Base-by-base conservation (phyloP, 2,888 invertebrate species). In the Dasysyrphus albostriatus region DNA sequence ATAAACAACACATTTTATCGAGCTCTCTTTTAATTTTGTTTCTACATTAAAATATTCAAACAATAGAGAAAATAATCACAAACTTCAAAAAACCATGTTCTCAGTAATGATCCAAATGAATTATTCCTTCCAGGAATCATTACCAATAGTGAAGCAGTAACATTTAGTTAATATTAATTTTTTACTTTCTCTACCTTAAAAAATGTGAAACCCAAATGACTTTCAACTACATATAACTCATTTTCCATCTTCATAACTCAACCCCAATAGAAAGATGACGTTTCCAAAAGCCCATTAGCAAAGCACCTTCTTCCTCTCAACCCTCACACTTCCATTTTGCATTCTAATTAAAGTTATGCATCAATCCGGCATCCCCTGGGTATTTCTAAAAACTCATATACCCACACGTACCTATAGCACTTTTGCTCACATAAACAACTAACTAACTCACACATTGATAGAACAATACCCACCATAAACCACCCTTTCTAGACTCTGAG, bases 341-440 rank as follows among this genome's bases (percentile, higher is more conserved):
- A 73, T 47, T 85, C 82, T 85, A 78, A 85, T 85, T 85, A 85
- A 85, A 85, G 81, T 85, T 82, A 78, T 85, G 74, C 85, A 85
- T 82, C 80, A 75, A 80, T 80, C 39, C 72, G 54, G n/a, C 72
- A 61, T 74, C 74, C 81, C 80, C 51, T 72, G 65, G 81, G 29
- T 19, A 8, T 54, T 69, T 69, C 54, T 54, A 54, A 69, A 49
- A 47, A 49, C 58, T 14, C 70, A 47, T 32, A 32, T 39, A 75
- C 10, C 10, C 24, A 73, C 24, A 61, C 24, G 19, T 5, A 54
- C 54, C 32, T 1, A n/a, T n/a, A n/a, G n/a, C n/a, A n/a, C n/a
- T 24, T 24, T 44, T 63, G 19, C 54, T 14, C 14, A 14, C 24
- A 29, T 54, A 51, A 51, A 29, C 19, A 7, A 54, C 54, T 47